Evolutionary conservation across 2,888 invertebrate species (phyloP), one percentile per base, ranked within the genome.

Genomic region (Stenurella melanura): DNA sequence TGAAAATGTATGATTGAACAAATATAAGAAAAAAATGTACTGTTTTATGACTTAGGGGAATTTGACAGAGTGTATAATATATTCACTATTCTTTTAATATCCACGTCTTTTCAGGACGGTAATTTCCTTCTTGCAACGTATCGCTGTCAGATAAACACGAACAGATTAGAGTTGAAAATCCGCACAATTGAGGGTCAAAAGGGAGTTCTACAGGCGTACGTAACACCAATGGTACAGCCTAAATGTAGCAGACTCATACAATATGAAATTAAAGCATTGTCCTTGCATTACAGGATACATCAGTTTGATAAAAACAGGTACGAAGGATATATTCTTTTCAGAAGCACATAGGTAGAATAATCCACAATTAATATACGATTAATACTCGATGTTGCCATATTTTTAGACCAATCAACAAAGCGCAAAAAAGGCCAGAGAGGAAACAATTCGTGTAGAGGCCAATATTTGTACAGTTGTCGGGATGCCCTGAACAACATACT

Each of bases 91-190:
- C 5, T 7, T 34, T 34, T 34, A 34, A 34, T 9, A 9, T 34
- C 7, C 9, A 34, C 7, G 0, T 9, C 21, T 71, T 87, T 88
- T 6, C 81, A 93, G 93, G 91, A 91, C 85, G 94, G 93, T 26
- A 95, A 95, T 89, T 93, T 91, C 81, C 89, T 96, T 67, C 89
- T 97, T 79, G 97, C 96, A 11, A 97, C 97, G 1, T 97, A 97
- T 86, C 93, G 97, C 78, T 98, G 98, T 88, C 98, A 98, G 91
- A 94, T 97, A 57, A 97, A 97, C 84, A 97, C 97, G 0, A 96
- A 96, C 81, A 92, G 97, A 63, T 90, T 98, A 76, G 97, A 98
- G 91, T 91, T 98, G 80, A 94, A 95, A 88, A 92, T 98, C 82
- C 93, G 95, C 71, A 94, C 95, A 1, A 93, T 93, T 42, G 96